Evolutionary conservation across 2,888 invertebrate species (phyloP), one percentile per base, ranked within the genome.

Genomic region (Drosophila subquinaria): DNA sequence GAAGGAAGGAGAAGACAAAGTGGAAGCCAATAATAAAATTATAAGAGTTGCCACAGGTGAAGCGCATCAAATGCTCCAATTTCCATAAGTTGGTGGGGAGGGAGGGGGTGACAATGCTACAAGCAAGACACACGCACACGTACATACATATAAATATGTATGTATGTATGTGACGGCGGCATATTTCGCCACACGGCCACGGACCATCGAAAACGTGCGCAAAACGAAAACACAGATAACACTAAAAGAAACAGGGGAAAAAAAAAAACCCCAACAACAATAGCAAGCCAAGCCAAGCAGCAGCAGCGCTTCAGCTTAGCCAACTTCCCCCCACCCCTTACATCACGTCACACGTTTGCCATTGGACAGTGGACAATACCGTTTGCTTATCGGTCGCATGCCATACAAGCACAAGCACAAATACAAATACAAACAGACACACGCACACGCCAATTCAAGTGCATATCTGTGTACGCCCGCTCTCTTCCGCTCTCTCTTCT

Each of bases 151-250:
- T 23, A 40, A 13, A 55, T 9, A 30, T 8, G 5, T 38, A 38
- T 17, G 9, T 52, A 4, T 40, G 23, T 53, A 5, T 35, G 3
- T 17, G 36, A 48, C 53, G 38, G 30, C 55, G 43, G 51, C 65
- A 76, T 78, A 81, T 80, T 80, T 85, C 65, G 71, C 75, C 78
- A 81, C 50, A 67, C 52, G 63, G 60, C 69, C 62, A 64, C 59
- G 40, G 59, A 73, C 73, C 65, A 86, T 56, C 65, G 68, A 89
- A 83, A 83, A 83, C 89, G 88, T 87, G 89, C 72, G 70, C 84
- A 89, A 83, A 83, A 78, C 88, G 66, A 89, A 83, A 77, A 83
- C 67, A 81, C 62, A 87, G 89, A 89, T 83, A 89, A 83, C 81
- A 73, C 73, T 70, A 50, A 65, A 40, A 66, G 47, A 63, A 55